Evolutionary conservation across 2,797 vertebrate genomes (phyloP).

Genomic region (Carduelis carduelis): DNA sequence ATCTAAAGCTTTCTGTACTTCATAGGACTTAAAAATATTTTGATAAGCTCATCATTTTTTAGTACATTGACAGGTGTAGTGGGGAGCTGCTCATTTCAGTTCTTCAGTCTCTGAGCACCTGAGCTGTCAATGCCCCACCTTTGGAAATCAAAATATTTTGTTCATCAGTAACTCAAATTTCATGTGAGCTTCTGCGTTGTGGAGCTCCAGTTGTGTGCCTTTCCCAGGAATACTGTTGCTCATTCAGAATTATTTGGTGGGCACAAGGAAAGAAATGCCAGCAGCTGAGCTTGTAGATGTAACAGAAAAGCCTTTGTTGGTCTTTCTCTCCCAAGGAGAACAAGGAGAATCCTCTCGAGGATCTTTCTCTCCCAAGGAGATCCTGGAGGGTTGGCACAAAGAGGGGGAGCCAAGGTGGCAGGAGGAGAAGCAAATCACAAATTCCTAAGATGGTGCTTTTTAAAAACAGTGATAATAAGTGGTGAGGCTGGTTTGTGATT

Average conservation of each 20-base stretch:
- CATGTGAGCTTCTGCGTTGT: not conserved
- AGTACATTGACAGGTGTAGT: not conserved
- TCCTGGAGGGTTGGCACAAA: not conserved
- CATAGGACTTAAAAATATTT: not conserved
- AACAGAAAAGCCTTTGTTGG: not conserved
- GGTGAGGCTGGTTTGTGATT: not conserved
- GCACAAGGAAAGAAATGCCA: not conserved
- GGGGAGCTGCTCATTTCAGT: not conserved
- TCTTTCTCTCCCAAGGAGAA: not conserved
- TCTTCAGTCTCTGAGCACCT: not conserved
- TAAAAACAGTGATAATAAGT: not conserved
- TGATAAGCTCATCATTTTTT: not conserved
- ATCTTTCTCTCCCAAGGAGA: not conserved
- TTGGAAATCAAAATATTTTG: not conserved
- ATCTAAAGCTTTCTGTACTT: not conserved
- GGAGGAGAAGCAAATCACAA: not conserved
- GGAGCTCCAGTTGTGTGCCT: not conserved
- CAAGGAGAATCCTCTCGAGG: too few species aligned
- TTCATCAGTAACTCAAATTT: not conserved
- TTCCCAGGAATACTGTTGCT: not conserved
- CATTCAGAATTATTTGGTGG: not conserved
- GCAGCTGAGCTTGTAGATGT: not conserved
- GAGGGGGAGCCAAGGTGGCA: not conserved
- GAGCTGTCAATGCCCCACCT: not conserved
- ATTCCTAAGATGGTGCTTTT: not conserved